Conservation (phyloP, 2,113 vertebrate genomes). For the Pedetes capensis region DNA sequence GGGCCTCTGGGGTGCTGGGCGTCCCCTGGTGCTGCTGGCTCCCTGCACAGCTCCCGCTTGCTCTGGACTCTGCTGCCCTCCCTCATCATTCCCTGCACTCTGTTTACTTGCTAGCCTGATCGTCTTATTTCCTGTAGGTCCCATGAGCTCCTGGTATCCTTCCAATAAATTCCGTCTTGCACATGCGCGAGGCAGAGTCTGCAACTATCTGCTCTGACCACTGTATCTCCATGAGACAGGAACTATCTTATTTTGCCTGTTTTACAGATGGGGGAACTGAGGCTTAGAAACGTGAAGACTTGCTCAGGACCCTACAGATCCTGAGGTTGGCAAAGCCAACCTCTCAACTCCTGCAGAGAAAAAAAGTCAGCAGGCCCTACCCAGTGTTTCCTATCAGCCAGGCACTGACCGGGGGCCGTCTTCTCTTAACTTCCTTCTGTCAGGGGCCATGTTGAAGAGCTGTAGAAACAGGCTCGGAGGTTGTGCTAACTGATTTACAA, state of each 20-base stretch:
- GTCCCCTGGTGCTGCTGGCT: fast-evolving
- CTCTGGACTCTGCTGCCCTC: neutral
- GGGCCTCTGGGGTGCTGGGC: neutral
- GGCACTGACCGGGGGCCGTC: neutral
- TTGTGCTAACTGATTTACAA: too few species aligned
- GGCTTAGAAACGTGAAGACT: neutral
- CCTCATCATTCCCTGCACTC: neutral
- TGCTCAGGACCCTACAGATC: neutral
- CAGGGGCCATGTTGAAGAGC: too few species aligned
- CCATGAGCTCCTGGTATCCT: neutral
- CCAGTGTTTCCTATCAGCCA: neutral
- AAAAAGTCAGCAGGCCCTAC: too few species aligned
- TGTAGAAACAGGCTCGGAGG: too few species aligned
- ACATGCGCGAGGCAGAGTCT: neutral
- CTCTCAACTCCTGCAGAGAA: neutral
- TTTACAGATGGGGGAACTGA: neutral
- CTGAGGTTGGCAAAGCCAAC: neutral
- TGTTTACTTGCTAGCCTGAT: neutral
- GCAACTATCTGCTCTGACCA: neutral
- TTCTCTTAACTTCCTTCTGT: too few species aligned
- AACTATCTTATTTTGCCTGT: neutral
- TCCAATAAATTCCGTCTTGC: neutral
- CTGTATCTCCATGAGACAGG: fast-evolving
- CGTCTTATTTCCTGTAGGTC: neutral
- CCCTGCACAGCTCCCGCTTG: neutral